Evolutionary conservation across 2,797 vertebrate species (phyloP).

Genomic region (Poecilia wingei): DNA sequence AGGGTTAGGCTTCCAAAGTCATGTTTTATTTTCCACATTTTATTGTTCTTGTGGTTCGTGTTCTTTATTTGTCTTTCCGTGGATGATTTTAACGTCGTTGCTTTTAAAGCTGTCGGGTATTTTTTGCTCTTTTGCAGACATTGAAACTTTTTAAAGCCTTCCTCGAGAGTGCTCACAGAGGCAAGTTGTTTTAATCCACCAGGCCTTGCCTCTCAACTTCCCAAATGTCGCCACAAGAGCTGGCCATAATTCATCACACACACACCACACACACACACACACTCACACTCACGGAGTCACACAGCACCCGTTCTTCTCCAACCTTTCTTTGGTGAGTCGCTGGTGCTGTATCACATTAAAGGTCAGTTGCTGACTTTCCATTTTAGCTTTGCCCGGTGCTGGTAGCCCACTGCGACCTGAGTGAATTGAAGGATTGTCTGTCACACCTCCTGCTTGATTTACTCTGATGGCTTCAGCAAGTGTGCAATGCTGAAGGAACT

Average conservation of each 20-base stretch:
- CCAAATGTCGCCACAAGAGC: constrained; percentile 65
- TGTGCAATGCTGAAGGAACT: background rate
- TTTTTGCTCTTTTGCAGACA: constrained; percentile 2
- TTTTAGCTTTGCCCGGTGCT: constrained; percentile 58
- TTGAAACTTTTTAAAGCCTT: constrained; percentile 18
- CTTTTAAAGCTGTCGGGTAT: constrained; percentile 16
- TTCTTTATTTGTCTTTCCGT: constrained; percentile 44
- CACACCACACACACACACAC: constrained; percentile 21
- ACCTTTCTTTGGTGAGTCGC: constrained; percentile 60
- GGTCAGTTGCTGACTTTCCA: constrained; percentile 73
- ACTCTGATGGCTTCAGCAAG: constrained; percentile 30
- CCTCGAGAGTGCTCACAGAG: constrained; percentile 54
- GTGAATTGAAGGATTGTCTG: constrained; percentile 66
- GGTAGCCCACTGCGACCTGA: constrained; percentile 54
- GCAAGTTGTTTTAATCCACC: constrained; percentile 68
- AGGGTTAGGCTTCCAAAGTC: constrained; percentile 3
- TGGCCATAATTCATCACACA: constrained; percentile 66
- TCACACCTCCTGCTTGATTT: constrained; percentile 60
- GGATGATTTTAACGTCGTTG: constrained; percentile 17
- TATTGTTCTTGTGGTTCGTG: constrained; percentile 29
- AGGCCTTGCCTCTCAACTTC: constrained; percentile 71
- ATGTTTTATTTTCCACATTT: constrained; percentile 29
- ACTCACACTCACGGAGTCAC: constrained; percentile 16
- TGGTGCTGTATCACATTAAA: constrained; percentile 70
- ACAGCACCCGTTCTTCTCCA: constrained; percentile 31